A percentile compares a stretch with the other conserved stretches of the same genome.
Evolutionary conservation across 2,888 invertebrate genomes (phyloP).

Genomic region (Heliothis peltigera): DNA sequence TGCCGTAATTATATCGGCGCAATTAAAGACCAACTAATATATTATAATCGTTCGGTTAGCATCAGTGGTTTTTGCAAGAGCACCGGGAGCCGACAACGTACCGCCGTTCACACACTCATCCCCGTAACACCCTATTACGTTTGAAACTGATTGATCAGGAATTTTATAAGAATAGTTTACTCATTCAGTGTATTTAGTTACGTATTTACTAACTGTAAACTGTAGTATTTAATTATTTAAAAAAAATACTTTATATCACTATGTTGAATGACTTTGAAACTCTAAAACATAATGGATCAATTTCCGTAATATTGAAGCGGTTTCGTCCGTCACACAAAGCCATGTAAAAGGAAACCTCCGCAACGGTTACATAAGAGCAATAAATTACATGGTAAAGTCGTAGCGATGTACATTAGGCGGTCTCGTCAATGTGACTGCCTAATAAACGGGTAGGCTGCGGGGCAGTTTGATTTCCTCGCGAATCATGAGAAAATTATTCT

Average conservation of each 20-base stretch:
- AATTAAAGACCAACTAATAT: constrained; percentile 89
- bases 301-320: constrained; percentile 19
- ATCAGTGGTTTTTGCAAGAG: constrained; percentile 85
- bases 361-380: constrained; percentile 58
- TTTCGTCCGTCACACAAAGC: constrained; percentile 34
- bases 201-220: constrained; percentile 5
- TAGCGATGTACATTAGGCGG: constrained; percentile 82
- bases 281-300: neutral
- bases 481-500: constrained; percentile 89
- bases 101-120: constrained; percentile 76
- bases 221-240: constrained; percentile 31
- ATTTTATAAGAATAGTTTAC: constrained; percentile 69
- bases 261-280: neutral
- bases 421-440: constrained; percentile 85
- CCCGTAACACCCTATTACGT: constrained; percentile 78
- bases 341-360: constrained; percentile 44
- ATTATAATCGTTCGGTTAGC: constrained; percentile 89
- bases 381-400: constrained; percentile 75
- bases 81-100: constrained; percentile 76
- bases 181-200: constrained; percentile 36
- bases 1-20: constrained; percentile 88
- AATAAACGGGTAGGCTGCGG: constrained; percentile 81
- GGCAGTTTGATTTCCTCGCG: constrained; percentile 86
- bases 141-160: constrained; percentile 75
- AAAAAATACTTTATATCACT: constrained; percentile 29